Base-by-base conservation (phyloP, 64 coral and sea anemone species). In the Dendrophyllia cribrosa region DNA sequence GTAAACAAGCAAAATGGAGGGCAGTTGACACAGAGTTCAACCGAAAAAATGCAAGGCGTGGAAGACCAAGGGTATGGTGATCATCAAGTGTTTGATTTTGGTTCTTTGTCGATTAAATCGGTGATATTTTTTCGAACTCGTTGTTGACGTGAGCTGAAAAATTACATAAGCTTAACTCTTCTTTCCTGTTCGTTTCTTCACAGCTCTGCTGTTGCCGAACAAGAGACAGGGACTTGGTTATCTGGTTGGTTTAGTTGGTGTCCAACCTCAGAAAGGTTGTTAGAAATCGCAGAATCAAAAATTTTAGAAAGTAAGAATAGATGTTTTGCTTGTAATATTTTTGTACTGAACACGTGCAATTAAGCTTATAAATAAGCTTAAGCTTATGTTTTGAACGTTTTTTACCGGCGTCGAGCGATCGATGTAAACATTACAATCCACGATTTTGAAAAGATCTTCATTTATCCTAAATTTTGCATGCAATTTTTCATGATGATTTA, bases 191-290 rank as follows among this genome's bases (percentile, higher is more conserved):
- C 66, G 6, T 7, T 12, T 83, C 9, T 76, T 44, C 34, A 25
- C 9, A 84, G 80, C 46, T 19, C 62, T 49, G 44, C 45, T 0
- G 46, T 5, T 50, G 72, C 46, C 46, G 72, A 75, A 49, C 14
- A 67, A 19, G 80, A 66, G 17, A 17, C 1, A 67, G 80, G 20
- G 43, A 84, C 19, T 67, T 84, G 80, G 80, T 67, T 67, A 23
- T 67, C 60, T 12, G n/a, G 88, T 4, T 95, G 94, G 94, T 91
- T 91, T 66, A 51, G 43, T 62, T 95, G 94, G 94, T 88, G 88
- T 74, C 94, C 94, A 21, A 95, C 94, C 21, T 95, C 94, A 6
- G 94, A 95, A 58, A 90, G 75, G 76, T 60, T 91, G 7, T 43
- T 95, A 6, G 78, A 91, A 58, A 20, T 59, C 9, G 89, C 94